phyloP scores from a whole-genome alignment of 2,888 invertebrate species.

The Drosophila quinaria region DNA sequence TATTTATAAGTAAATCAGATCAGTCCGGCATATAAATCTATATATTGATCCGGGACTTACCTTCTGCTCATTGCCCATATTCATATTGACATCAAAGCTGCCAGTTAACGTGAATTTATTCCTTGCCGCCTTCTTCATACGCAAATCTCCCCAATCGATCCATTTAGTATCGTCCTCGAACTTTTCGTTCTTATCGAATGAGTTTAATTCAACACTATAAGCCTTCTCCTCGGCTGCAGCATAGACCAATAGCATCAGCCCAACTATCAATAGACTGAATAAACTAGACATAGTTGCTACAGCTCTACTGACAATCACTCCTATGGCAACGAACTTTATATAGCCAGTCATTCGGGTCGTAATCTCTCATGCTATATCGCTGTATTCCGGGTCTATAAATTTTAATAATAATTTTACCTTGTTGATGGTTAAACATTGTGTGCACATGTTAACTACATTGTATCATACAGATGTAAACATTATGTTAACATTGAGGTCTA shows the following conservation, averaged over 20 bases:
- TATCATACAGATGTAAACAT: background rate
- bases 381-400: conserved; percentile 14
- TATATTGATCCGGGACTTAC: conserved; percentile 34
- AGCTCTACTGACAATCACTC: conserved; percentile 14
- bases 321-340: conserved; percentile 12
- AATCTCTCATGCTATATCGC: conserved; percentile 55
- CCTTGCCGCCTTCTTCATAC: conserved; percentile 70
- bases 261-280: conserved; percentile 21
- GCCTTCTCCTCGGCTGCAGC: conserved; percentile 46
- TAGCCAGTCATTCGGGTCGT: background rate
- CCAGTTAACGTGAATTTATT: conserved; percentile 72
- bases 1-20: background rate
- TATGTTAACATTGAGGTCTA: background rate
- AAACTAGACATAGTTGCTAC: conserved; percentile 41
- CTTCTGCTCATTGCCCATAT: conserved; percentile 72
- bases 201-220: conserved; percentile 75
- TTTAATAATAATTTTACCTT: conserved; percentile 10
- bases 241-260: conserved; percentile 33
- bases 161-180: conserved; percentile 65
- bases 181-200: conserved; percentile 59
- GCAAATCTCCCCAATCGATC: conserved; percentile 76
- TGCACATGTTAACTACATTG: conserved; percentile 16
- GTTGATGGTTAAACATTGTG: conserved; percentile 23
- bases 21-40: background rate
- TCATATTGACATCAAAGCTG: conserved; percentile 63